Evolutionary conservation across 2,797 vertebrate genomes (phyloP), one percentile per base, ranked within the genome.

Genomic region (Tolypeutes matacus): DNA sequence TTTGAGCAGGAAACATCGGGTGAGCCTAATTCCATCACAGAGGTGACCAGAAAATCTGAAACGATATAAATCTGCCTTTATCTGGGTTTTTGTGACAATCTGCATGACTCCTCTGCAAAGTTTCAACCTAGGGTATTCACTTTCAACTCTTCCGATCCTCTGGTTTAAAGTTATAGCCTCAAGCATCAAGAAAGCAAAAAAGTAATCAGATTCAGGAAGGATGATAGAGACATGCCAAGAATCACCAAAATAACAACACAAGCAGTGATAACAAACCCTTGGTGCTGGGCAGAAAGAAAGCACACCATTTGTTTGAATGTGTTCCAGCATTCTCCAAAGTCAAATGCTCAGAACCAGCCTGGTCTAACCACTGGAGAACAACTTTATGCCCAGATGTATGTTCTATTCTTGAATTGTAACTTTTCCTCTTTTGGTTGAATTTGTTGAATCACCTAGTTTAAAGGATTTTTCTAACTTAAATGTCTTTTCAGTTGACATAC

Each of bases 401-500:
- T 58, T 92, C 73, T 89, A 10, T 62, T 94, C 84, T 88, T 84
- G 86, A 93, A 82, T n/a, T 36, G 46, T 56, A 78, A 42, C 4
- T 80, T 77, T 89, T 51, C 89, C 21, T 83, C 64, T 86, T 31
- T 91, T 64, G 78, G 9, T 81, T 70, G 34, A 83, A 83, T 85
- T 75, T 93, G 58, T 94, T 78, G 64, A 84, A 65, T 91, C 12
- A n/a, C 62, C 42, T 73, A 96, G 31, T 89, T 85, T 86, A 60
- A 92, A 92, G 13, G 39, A 84, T 77, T 84, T 82, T 95, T 95
- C 49, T 95, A 64, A 93, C 36, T 88, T 62, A 89, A 60, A 83
- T 21, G 17, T 95, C 72, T 86, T 85, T 80, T 53, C 21, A 15
- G n/a, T 86, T 34, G 72, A 51, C 39, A 90, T 70, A 29, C 46